A percentile compares a stretch with the other conserved stretches of the same genome.
Evolutionary conservation across 2,113 vertebrate species (phyloP).

Genomic region (Proteles cristata): DNA sequence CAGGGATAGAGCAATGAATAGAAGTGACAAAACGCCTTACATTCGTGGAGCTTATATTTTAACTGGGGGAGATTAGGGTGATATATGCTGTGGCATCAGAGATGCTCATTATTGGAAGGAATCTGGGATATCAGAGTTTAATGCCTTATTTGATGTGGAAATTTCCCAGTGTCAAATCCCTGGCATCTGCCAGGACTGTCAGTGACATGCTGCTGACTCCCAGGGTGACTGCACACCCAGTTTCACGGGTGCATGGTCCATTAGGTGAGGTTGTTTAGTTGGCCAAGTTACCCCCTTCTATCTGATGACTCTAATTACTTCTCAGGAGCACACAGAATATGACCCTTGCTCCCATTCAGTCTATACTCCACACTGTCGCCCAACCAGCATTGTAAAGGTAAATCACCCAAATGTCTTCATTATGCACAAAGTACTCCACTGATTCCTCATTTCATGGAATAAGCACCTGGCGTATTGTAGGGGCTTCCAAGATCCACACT

Average conservation of each 20-base stretch:
- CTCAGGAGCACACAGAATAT: not conserved
- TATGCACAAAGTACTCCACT: not conserved
- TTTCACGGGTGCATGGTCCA: not conserved
- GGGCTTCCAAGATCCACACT: not conserved
- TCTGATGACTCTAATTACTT: not conserved
- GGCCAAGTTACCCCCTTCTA: not conserved
- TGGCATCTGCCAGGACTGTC: not conserved
- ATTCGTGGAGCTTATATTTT: not conserved
- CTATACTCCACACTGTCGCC: not conserved
- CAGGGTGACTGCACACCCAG: not conserved
- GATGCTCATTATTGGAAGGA: not conserved
- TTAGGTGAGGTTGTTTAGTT: not conserved
- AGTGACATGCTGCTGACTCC: not conserved
- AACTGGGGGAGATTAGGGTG: not conserved
- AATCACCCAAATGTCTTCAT: not conserved
- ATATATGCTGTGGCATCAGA: not conserved
- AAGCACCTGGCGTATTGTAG: not conserved
- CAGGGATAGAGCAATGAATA: not conserved
- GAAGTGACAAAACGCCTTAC: not conserved
- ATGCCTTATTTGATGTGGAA: not conserved
- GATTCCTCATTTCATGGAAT: not conserved
- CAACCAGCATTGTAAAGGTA: not conserved
- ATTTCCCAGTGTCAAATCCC: not conserved
- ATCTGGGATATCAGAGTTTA: not conserved
- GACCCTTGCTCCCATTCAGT: not conserved